A percentile compares a stretch with the other conserved stretches of the same genome.
Evolutionary conservation across 2,797 vertebrate genomes (phyloP).

Genomic region (Manis crassicaudata): DNA sequence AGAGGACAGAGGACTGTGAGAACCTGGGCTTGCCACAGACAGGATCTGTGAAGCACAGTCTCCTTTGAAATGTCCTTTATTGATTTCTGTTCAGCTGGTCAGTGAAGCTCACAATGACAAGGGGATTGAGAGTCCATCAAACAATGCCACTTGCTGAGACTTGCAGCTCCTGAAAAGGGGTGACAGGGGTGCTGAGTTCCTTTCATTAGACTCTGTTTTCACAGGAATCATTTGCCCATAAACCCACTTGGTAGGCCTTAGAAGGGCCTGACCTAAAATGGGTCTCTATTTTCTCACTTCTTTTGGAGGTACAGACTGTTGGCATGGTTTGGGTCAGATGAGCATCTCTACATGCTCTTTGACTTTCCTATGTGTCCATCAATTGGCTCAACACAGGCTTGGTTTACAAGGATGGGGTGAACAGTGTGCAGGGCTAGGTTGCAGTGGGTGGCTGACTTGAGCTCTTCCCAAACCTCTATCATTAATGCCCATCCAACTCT

Average conservation of each 20-base stretch:
- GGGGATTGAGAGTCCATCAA: not conserved
- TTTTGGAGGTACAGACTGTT: not conserved
- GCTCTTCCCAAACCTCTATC: not conserved
- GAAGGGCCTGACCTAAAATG: not conserved
- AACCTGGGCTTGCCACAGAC: not conserved
- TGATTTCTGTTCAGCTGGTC: not conserved
- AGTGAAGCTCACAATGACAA: not conserved
- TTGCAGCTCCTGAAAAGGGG: not conserved
- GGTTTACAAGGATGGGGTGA: not conserved
- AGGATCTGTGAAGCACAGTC: not conserved
- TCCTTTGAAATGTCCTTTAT: slow-evolving; percentile 9
- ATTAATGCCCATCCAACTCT: too few species aligned
- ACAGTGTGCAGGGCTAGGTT: not conserved
- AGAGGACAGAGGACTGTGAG: not conserved
- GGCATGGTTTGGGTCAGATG: not conserved
- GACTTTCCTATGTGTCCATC: not conserved
- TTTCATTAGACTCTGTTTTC: slow-evolving; percentile 33
- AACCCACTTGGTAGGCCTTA: not conserved
- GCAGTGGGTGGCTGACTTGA: not conserved
- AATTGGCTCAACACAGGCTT: not conserved
- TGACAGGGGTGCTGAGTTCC: not conserved
- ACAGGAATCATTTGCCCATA: not conserved
- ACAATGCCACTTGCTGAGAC: not conserved
- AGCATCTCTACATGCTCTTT: too few species aligned
- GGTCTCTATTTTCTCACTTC: not conserved